Base-by-base conservation (phyloP, 2,797 vertebrate genomes). In the Oryzias dopingdopingensis region DNA sequence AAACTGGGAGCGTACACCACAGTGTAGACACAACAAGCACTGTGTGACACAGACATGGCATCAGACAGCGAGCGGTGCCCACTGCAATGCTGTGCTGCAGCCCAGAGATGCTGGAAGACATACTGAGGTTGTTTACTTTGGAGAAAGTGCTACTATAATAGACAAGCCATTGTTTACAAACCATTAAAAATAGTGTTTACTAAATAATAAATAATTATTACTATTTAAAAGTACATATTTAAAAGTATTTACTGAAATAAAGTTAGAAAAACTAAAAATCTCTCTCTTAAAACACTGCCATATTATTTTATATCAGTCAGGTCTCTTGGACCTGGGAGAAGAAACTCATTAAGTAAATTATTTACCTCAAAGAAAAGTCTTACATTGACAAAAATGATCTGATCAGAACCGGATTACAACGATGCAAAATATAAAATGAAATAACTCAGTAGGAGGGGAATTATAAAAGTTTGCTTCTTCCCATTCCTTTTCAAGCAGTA, bases 1-100 rank as follows among this genome's bases (percentile, higher is more conserved):
- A 48, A 74, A 26, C 64, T 56, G 62, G 69, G 55, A 59, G 57
- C 61, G 57, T 58, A 49, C 20, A 78, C 72, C 67, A 14, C 82
- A 65, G 23, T 14, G 42, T 77, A 81, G 77, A 77, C 80, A 79
- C 80, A 83, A 81, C 79, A 82, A 71, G 50, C 56, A 4, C 18
- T 64, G 43, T 56, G 56, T 45, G 29, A 60, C 48, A 48, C 69
- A 22, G n/a, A 50, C 24, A 52, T 42, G 55, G 48, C 46, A 24
- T 71, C 46, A 50, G 18, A 22, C 8, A 22, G 10, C 40, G 26
- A 69, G 52, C 37, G 58, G 52, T 12, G 23, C 50, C 49, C 20
- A n/a, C 48, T 57, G 43, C 51, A 56, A 20, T n/a, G 46, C 37
- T 52, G 42, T 37, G 53, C 59, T 53, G 42, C 43, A 52, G 67